Percentiles rank a stretch among this genome's conserved stretches.
These are phyloP conservation scores for Onychomys leucogaster DNA, from an alignment of 2,797 vertebrate genomes.

Conservation along the genomic window DNA sequence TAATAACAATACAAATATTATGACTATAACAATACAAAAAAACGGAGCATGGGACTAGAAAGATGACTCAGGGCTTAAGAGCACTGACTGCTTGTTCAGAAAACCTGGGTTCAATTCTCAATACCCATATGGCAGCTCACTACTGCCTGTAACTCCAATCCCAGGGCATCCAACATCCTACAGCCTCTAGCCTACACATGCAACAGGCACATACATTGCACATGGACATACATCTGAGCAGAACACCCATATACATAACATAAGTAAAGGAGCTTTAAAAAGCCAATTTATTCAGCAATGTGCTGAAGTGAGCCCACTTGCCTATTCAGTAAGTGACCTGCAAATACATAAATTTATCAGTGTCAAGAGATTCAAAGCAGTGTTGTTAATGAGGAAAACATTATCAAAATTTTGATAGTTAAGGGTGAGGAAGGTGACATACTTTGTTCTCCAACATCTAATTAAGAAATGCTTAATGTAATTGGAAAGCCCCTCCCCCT, in stretches of 20 bases:
- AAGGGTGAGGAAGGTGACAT: background rate
- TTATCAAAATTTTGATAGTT: conserved; percentile 13
- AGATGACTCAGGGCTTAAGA: background rate
- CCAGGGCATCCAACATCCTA: no score
- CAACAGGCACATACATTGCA: background rate
- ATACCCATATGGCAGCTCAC: background rate
- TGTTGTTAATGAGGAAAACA: background rate
- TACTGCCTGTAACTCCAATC: background rate
- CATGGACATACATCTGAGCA: no score
- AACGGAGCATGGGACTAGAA: background rate
- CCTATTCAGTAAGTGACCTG: background rate
- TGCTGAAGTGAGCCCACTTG: background rate
- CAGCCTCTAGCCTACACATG: background rate
- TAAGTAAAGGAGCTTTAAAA: background rate
- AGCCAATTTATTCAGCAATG: background rate
- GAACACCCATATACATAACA: background rate
- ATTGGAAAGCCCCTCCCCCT: background rate
- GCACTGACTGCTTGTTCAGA: background rate
- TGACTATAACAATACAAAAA: background rate
- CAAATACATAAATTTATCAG: background rate
- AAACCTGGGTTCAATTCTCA: background rate
- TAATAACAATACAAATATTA: background rate
- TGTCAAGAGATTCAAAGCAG: background rate
- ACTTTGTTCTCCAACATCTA: conserved; percentile 4
- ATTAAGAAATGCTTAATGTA: background rate